phyloP scores from a whole-genome alignment of 2,888 invertebrate species.

The Trypoxylon attenuatum region DNA sequence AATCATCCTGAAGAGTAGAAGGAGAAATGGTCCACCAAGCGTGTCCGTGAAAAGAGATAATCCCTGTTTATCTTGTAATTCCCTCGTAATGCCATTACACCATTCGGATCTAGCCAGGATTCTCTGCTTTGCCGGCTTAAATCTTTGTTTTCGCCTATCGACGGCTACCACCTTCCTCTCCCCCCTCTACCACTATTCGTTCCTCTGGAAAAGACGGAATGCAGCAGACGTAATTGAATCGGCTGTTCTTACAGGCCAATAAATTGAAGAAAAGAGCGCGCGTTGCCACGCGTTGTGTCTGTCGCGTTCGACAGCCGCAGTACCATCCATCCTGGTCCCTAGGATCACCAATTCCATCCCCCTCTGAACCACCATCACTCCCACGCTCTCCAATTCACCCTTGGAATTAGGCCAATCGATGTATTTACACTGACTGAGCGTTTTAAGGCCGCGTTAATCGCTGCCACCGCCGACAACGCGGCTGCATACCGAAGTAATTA shows the following conservation, averaged over 20 bases:
- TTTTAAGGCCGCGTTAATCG: slow-evolving; percentile 17
- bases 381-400: not conserved
- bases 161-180: no score
- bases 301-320: slow-evolving; percentile 39
- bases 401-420: slow-evolving; percentile 38
- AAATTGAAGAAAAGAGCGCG: slow-evolving; percentile 41
- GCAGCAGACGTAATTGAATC: slow-evolving; percentile 53
- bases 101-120: slow-evolving; percentile 42
- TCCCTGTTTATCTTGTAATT: slow-evolving; percentile 67
- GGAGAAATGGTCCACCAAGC: slow-evolving; percentile 6
- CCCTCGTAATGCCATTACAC: slow-evolving; percentile 62
- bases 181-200: no score
- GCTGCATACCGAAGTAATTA: not conserved
- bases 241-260: slow-evolving; percentile 51
- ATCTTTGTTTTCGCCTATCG: slow-evolving; percentile 58
- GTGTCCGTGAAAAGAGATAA: slow-evolving; percentile 57
- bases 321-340: slow-evolving; percentile 41
- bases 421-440: slow-evolving; percentile 24
- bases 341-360: slow-evolving; percentile 34
- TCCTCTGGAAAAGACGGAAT: slow-evolving; percentile 3
- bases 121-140: slow-evolving; percentile 57
- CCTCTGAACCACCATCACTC: not conserved
- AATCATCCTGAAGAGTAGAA: not conserved
- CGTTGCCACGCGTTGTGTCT: not conserved
- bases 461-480: not conserved